phyloP scores from a whole-genome alignment of 2,888 invertebrate species.

The Pheosia gnoma region DNA sequence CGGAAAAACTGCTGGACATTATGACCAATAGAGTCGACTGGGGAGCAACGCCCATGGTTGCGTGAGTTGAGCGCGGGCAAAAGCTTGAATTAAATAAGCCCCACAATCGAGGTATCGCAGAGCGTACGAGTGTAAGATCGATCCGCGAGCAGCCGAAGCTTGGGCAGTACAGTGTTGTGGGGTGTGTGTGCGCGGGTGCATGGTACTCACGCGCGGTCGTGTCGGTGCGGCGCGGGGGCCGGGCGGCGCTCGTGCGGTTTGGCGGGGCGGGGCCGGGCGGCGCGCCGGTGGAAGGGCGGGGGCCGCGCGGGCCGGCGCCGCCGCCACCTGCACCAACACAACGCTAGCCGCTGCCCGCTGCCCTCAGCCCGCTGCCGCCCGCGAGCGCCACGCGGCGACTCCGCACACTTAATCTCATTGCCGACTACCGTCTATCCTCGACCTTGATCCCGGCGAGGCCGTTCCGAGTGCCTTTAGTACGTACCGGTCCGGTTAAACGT shows the following conservation, averaged over 20 bases:
- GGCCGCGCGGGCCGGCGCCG: slow-evolving; percentile 78
- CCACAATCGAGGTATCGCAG: no score
- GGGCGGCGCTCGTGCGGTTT: slow-evolving; percentile 77
- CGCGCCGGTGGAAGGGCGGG: slow-evolving; percentile 83
- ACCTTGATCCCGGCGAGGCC: background rate
- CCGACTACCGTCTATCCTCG: background rate
- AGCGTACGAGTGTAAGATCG: no score
- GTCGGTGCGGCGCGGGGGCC: slow-evolving; percentile 66
- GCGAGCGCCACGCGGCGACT: slow-evolving; percentile 5
- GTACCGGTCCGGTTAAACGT: background rate
- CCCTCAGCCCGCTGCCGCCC: slow-evolving; percentile 13
- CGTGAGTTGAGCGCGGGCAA: no score
- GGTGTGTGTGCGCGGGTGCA: slow-evolving; percentile 37
- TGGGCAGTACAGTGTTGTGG: slow-evolving; percentile 11
- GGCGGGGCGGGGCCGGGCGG: slow-evolving; percentile 78
- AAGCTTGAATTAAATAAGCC: no score
- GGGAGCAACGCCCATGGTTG: no score
- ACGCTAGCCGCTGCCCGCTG: slow-evolving; percentile 38
- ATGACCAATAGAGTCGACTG: no score
- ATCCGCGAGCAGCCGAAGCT: background rate
- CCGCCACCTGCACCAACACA: slow-evolving; percentile 75
- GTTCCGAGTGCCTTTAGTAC: background rate
- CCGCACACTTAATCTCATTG: slow-evolving; percentile 10
- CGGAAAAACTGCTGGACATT: no score
- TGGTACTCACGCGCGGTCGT: slow-evolving; percentile 27